These are phyloP conservation scores for Anadara kagoshimensis DNA, from an alignment of 1,140 invertebrate species.

Conservation along the genomic window DNA sequence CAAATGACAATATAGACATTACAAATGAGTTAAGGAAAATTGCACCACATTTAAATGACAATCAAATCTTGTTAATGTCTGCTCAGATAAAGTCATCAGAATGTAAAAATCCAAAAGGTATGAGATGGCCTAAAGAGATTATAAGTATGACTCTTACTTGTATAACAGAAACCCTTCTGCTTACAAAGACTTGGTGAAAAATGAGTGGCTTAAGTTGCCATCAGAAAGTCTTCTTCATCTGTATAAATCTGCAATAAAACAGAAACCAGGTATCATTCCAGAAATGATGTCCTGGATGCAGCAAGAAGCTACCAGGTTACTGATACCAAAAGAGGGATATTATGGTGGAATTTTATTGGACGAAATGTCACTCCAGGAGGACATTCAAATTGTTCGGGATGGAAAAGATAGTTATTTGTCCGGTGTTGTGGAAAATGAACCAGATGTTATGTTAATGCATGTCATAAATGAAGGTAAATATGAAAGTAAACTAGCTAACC, in stretches of 20 bases:
- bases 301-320: slow-evolving; percentile 2
- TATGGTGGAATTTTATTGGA: slow-evolving; percentile 31
- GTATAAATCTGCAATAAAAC: slow-evolving; percentile 16
- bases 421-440: slow-evolving; percentile 24
- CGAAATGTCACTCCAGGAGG: slow-evolving; percentile 41
- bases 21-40: not conserved
- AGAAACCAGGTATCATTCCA: slow-evolving; percentile 13
- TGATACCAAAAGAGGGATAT: slow-evolving; percentile 1
- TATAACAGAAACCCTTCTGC: slow-evolving; percentile 22
- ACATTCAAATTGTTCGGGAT: slow-evolving; percentile 31
- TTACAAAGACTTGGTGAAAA: slow-evolving; percentile 6
- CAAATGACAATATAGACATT: too few relatives aligned
- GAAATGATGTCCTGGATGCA: slow-evolving; percentile 29
- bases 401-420: slow-evolving; percentile 13
- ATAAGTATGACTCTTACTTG: slow-evolving; percentile 18
- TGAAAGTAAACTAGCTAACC: slow-evolving; percentile 19
- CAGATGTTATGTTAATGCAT: slow-evolving; percentile 16
- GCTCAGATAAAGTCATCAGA: slow-evolving; percentile 11
- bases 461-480: slow-evolving; percentile 12
- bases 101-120: slow-evolving; percentile 10
- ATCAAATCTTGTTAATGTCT: slow-evolving; percentile 8
- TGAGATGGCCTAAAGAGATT: slow-evolving; percentile 26
- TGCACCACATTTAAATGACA: slow-evolving; percentile 2
- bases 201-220: slow-evolving; percentile 10
- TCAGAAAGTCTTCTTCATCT: slow-evolving; percentile 14